Base-by-base conservation (phyloP, 2,888 invertebrate species). In the Clepsis dumicolana region DNA sequence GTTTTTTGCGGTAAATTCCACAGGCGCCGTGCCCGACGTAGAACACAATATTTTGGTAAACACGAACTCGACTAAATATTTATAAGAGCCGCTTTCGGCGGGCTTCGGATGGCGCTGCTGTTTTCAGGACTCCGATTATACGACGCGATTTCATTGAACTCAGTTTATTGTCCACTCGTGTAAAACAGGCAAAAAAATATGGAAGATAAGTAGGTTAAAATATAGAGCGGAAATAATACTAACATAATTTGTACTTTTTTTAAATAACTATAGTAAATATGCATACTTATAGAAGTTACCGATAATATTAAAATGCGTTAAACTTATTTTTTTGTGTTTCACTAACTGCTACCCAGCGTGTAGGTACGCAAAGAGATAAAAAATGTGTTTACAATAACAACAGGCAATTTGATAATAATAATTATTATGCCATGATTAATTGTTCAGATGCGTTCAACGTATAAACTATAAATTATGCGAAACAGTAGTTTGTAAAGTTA, bases 401-500 rank as follows among this genome's bases (percentile, higher is more conserved):
- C 41, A 12, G 5, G 21, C 25, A 14, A n/a, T 10, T 27, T 24
- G 16, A 24, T 44, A 1, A 25, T 8, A 21, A 8, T 7, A 24
- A n/a, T n/a, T n/a, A n/a, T n/a, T 41, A 1, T 29, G 35, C 3
- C 10, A 35, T 14, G 12, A 35, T 12, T 14, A 35, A 35, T 14
- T 35, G 14, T 10, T 35, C n/a, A n/a, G n/a, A n/a, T n/a, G n/a
- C n/a, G n/a, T n/a, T n/a, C n/a, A n/a, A n/a, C n/a, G n/a, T n/a
- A n/a, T n/a, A n/a, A n/a, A n/a, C n/a, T n/a, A 64, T 24, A 48
- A 56, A 64, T 48, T 53, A 56, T 16, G 10, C 56, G 7, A 18
- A 21, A 44, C 12, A 64, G 50, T 57, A 14, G 48, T 24, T 54
- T 35, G 10, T 41, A 50, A 8, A 24, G 5, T 59, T 52, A 52